Percentiles rank a stretch among this genome's conserved stretches.
phyloP scores from a whole-genome alignment of 1,140 invertebrate genomes.

The Proctacanthus coquilletti region DNA sequence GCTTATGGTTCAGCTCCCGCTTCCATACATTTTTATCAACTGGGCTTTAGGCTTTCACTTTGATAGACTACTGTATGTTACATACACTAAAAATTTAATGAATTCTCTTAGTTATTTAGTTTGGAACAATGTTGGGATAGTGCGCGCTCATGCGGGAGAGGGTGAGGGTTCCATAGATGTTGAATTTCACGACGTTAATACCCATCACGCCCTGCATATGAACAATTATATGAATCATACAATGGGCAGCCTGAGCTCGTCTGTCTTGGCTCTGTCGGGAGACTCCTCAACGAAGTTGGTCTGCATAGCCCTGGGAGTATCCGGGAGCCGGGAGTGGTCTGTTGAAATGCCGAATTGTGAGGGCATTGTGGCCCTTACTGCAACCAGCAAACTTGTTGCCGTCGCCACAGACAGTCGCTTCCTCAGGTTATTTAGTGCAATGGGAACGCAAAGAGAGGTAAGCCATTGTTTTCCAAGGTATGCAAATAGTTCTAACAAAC shows the following conservation, averaged over 20 bases:
- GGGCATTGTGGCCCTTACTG: slow-evolving; percentile 52
- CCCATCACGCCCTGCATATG: slow-evolving; percentile 81
- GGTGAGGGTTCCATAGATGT: slow-evolving; percentile 72
- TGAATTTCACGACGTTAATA: slow-evolving; percentile 83
- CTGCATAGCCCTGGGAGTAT: slow-evolving; percentile 56
- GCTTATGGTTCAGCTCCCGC: too few species aligned
- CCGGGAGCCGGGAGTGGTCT: slow-evolving; percentile 80
- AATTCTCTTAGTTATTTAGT: slow-evolving; percentile 52
- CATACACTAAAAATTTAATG: too few species aligned
- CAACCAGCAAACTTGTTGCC: slow-evolving; percentile 59
- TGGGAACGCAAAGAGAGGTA: slow-evolving; percentile 70
- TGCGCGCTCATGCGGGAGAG: slow-evolving; percentile 53
- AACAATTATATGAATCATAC: slow-evolving; percentile 62
- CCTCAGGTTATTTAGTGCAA: slow-evolving; percentile 66
- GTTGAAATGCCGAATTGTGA: slow-evolving; percentile 59
- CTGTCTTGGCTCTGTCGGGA: slow-evolving; percentile 66
- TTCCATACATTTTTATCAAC: too few species aligned
- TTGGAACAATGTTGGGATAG: slow-evolving; percentile 78
- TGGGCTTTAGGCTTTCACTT: too few species aligned
- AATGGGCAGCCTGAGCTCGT: slow-evolving; percentile 66
- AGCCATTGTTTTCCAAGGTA: slow-evolving; percentile 16
- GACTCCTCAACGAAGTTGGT: slow-evolving; percentile 51
- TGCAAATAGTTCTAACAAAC: not conserved
- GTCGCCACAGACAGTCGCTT: slow-evolving; percentile 56
- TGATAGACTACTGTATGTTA: too few species aligned